phyloP scores from a whole-genome alignment of 2,797 vertebrate species.

The Sus cebifrons region DNA sequence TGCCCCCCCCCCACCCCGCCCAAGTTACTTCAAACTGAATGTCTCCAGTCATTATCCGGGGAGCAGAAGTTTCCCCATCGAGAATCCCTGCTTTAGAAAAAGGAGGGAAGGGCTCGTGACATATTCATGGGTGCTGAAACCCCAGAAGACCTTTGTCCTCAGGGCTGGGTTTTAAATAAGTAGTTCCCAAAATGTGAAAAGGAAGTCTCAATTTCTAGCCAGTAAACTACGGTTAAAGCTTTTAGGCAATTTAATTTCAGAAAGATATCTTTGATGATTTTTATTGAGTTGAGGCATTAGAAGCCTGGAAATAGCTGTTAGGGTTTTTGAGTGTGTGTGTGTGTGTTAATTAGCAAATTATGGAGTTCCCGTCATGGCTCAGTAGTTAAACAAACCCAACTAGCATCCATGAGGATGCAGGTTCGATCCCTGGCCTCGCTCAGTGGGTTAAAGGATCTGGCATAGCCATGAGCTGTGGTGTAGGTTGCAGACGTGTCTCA shows the following conservation, averaged over 20 bases:
- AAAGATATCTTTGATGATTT: constrained; percentile 46
- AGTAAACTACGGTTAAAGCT: constrained; percentile 1
- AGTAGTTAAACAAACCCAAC: too few relatives aligned
- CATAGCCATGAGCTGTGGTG: too few relatives aligned
- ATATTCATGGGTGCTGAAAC: not conserved
- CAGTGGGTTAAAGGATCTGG: too few relatives aligned
- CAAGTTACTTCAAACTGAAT: not conserved
- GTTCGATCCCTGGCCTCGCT: too few relatives aligned
- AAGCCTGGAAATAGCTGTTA: constrained; percentile 21
- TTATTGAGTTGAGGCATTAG: not conserved
- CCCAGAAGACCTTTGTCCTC: not conserved
- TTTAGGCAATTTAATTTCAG: constrained; percentile 49
- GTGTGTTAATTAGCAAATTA: not conserved
- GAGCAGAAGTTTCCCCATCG: not conserved
- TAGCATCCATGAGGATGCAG: too few relatives aligned
- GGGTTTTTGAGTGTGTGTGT: not conserved
- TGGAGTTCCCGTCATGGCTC: too few relatives aligned
- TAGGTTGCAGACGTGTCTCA: too few relatives aligned
- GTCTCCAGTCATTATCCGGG: not conserved
- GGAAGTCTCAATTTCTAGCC: not conserved
- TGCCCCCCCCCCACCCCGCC: not conserved
- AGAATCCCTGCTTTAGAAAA: not conserved
- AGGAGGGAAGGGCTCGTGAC: not conserved
- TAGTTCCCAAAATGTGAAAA: not conserved
- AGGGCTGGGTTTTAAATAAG: not conserved